Evolutionary conservation across 2,888 invertebrate species (phyloP), one percentile per base, ranked within the genome.

Genomic region (Drosophila basisetae): DNA sequence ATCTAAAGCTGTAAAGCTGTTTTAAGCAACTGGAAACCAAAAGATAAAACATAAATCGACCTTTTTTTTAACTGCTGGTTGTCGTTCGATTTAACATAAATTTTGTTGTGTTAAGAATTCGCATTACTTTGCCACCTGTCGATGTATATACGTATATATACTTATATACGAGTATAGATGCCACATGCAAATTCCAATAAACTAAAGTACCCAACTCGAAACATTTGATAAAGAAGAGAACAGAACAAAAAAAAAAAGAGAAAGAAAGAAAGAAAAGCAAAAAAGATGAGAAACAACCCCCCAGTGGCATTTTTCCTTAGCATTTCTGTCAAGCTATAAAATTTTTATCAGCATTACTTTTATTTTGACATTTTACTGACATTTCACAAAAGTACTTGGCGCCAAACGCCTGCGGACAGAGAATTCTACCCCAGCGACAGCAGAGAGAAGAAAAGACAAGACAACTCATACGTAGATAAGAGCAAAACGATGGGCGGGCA

Each of bases 341-440:
- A 89, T 81, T 82, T 90, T 91, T 89, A 90, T 90, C 85, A 90
- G 85, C 86, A 78, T 80, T 85, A 85, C 84, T 85, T 90, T 91
- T 90, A 91, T 91, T 91, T 89, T 89, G 90, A 91, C 91, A 89
- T 90, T 89, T 85, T 60, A 82, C 89, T 90, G 91, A 90, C 89
- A 90, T 87, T 90, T 82, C 74, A 70, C 82, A 86, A 87, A 82
- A 80, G 76, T 76, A 75, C 77, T 81, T 55, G 66, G 56, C 52
- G 73, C 62, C 76, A 62, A 82, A 76, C 59, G 73, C 76, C 80
- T 55, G 28, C 63, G 73, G 73, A 60, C 58, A 50, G 62, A 58
- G 61, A 69, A 18, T 68, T 63, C 58, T 35, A 56, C 41, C 53
- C 52, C 5, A 30, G 58, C 41, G 18, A 30, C 30, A 28, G 28